Base-by-base conservation (phyloP, 1,140 invertebrate species). In the Proctacanthus coquilletti region DNA sequence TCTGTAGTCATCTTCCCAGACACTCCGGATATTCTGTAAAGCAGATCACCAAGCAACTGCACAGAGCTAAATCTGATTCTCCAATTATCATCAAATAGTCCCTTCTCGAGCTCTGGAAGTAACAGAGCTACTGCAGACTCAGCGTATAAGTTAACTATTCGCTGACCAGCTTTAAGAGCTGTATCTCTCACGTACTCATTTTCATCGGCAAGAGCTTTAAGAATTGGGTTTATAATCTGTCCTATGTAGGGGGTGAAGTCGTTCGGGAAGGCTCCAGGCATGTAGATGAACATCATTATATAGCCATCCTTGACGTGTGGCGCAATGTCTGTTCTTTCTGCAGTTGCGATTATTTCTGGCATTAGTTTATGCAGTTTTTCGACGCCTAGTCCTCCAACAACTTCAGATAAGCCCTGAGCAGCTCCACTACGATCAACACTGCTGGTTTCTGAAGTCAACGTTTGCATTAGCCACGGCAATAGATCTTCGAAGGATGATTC, bases 271-370 rank as follows among this genome's bases (percentile, higher is more conserved):
- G 93, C 91, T 42, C 82, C 80, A 1, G 96, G 96, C 77, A 99
- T 85, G 61, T 98, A 99, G 56, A 98, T 98, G 60, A 97, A 99
- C 85, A 99, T 92, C 88, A 98, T 96, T 33, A 99, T 96, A 63
- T 98, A 99, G 18, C 96, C 96, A 67, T 99, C 96, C 50, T 96
- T 89, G 0, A 98, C 93, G 61, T 97, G 89, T 2, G 95, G 87
- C 10, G 91, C 87, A 46, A 98, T 91, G 60, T 98, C 93, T 1
- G 78, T 77, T 40, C 86, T 68, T 62, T 96, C 89, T 0, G 94
- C 91, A 0, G 93, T 97, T 19, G 79, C 71, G 45, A 99, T 97
- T 42, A 99, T 96, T 59, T 97, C 92, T 1, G 92, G 93, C 93
- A 99, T 98, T 13, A 98, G 71, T 57, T 88, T 91, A 47, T 96